Conservation (phyloP, 2,113 vertebrate genomes). For the Alosa alosa region DNA sequence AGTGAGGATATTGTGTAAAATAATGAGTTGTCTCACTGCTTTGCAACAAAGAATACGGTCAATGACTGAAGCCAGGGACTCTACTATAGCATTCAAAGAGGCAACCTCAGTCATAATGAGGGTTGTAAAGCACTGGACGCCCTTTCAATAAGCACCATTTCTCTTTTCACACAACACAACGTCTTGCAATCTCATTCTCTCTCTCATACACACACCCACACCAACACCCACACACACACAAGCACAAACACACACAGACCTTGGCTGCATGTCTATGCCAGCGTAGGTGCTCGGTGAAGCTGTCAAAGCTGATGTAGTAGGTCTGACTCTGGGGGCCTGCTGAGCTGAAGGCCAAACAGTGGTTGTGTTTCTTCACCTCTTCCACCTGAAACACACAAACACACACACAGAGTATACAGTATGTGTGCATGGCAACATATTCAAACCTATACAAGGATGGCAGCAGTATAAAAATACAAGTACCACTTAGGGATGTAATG, state of each 20-base stretch:
- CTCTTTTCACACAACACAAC: not conserved
- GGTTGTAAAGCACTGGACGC: not conserved
- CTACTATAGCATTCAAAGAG: not conserved
- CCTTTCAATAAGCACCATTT: not conserved
- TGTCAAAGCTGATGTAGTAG: constrained; percentile 96
- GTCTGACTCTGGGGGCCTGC: constrained; percentile 97
- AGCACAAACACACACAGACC: constrained; percentile 69
- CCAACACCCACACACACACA: not conserved
- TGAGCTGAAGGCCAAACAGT: constrained; percentile 96
- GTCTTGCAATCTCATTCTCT: not conserved
- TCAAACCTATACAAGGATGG: not conserved
- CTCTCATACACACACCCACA: not conserved
- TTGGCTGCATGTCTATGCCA: constrained; percentile 96
- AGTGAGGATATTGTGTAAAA: too few species aligned
- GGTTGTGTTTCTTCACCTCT: constrained; percentile 95
- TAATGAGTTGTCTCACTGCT: not conserved
- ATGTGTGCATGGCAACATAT: not conserved
- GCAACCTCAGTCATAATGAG: not conserved
- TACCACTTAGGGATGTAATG: too few species aligned
- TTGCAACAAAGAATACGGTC: not conserved
- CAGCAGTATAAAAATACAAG: not conserved
- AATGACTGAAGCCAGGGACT: not conserved
- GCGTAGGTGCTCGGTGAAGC: constrained; percentile 93
- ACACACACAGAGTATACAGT: constrained; percentile 5
- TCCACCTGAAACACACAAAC: constrained; percentile 78